Conservation (phyloP, 1,140 invertebrate genomes). For the Aphis gossypii region DNA sequence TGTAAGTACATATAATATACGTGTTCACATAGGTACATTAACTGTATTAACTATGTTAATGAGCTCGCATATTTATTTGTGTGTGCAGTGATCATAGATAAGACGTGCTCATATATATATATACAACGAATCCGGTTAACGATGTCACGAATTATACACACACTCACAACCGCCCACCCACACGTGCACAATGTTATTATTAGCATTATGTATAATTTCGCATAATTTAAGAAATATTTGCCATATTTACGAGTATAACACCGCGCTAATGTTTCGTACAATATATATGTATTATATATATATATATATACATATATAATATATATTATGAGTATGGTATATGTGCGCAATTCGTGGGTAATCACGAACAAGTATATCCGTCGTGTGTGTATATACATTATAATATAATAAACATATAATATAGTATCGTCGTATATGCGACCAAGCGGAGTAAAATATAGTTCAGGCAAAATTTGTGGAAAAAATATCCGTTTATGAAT, state of each 20-base stretch:
- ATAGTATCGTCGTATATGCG: too few species aligned
- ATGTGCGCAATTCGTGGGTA: neutral
- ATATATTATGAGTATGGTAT: neutral
- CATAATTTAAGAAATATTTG: conserved; percentile 38
- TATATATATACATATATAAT: too few species aligned
- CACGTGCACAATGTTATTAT: neutral
- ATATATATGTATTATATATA: too few species aligned
- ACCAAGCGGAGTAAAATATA: neutral
- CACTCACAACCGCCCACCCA: neutral
- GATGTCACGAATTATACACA: conserved; percentile 44
- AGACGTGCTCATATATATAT: neutral
- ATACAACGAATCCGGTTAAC: conserved; percentile 33
- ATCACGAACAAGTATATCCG: neutral
- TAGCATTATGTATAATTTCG: neutral
- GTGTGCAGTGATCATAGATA: conserved; percentile 19
- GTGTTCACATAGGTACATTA: conserved; percentile 6
- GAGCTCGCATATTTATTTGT: conserved; percentile 25
- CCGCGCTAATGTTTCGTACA: neutral
- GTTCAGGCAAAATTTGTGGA: neutral
- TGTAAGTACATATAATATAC: neutral
- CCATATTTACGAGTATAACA: neutral
- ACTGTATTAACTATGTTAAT: conserved; percentile 38
- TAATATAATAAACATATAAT: too few species aligned
- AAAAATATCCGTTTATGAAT: neutral
- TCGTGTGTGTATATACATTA: neutral